Conservation (phyloP, 2,113 vertebrate genomes). For the Ciconia stormi region DNA sequence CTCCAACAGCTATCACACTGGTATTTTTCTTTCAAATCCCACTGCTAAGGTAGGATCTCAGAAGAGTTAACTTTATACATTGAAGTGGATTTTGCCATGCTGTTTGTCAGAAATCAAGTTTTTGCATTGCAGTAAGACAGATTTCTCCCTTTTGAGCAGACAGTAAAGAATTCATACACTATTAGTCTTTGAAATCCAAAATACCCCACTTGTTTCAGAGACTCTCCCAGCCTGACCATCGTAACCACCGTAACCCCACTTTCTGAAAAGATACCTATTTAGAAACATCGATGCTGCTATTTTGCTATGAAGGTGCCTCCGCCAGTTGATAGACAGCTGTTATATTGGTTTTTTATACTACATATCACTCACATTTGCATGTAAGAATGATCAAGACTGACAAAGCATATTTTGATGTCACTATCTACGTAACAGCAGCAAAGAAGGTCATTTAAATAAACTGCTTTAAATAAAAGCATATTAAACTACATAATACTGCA, state of each 20-base stretch:
- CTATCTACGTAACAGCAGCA: not conserved
- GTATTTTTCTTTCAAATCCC: not conserved
- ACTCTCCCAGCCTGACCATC: not conserved
- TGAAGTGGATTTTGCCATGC: not conserved
- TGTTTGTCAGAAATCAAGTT: not conserved
- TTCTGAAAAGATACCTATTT: not conserved
- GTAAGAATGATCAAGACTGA: not conserved
- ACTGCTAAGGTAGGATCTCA: not conserved
- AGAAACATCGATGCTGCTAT: not conserved
- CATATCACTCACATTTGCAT: not conserved
- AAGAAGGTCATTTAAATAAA: not conserved
- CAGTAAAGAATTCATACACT: not conserved
- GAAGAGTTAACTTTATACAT: not conserved
- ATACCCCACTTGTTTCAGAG: not conserved
- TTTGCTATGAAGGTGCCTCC: not conserved
- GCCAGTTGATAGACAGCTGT: not conserved
- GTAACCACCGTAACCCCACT: not conserved
- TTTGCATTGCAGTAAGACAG: not conserved
- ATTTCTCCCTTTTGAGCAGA: not conserved
- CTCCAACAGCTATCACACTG: rapidly evolving
- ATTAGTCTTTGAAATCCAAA: not conserved
- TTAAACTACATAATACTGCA: not conserved
- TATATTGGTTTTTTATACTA: not conserved
- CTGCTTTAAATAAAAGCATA: not conserved
- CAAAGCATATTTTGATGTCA: not conserved